These are phyloP conservation scores for Argyra leucocephala DNA, from an alignment of 2,888 invertebrate species.

Conservation along the genomic window DNA sequence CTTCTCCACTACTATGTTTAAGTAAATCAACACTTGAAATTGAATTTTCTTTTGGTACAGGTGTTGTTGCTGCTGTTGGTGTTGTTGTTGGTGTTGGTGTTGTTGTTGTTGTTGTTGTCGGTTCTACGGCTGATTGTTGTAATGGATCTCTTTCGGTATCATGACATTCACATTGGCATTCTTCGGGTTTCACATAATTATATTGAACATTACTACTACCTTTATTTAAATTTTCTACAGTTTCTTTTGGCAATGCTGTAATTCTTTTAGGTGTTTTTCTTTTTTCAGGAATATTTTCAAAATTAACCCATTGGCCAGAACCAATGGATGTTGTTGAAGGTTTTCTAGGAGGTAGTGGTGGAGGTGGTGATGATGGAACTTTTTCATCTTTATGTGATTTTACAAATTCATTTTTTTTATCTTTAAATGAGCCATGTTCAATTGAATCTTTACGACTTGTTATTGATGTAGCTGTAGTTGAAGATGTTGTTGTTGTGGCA, in stretches of 20 bases:
- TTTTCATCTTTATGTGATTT: slow-evolving; percentile 24
- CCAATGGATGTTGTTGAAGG: slow-evolving; percentile 25
- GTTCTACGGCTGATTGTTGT: slow-evolving; percentile 26
- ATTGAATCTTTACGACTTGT: slow-evolving; percentile 9
- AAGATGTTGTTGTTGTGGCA: slow-evolving; percentile 36
- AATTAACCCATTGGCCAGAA: slow-evolving; percentile 68
- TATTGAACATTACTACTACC: slow-evolving; percentile 47
- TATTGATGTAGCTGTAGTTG: slow-evolving; percentile 26
- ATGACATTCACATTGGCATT: slow-evolving; percentile 81
- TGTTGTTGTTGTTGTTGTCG: slow-evolving; percentile 21
- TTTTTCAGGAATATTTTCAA: slow-evolving; percentile 75
- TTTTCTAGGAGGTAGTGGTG: slow-evolving; percentile 39
- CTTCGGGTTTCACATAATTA: slow-evolving; percentile 77
- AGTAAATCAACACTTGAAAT: slow-evolving; percentile 36
- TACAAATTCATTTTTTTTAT: background rate
- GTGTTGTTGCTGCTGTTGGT: slow-evolving; percentile 23
- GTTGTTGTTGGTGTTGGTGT: too few species aligned
- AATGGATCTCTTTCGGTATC: slow-evolving; percentile 45
- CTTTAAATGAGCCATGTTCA: background rate
- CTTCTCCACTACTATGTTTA: slow-evolving; percentile 43
- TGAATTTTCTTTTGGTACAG: slow-evolving; percentile 29
- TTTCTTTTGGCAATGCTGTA: slow-evolving; percentile 61
- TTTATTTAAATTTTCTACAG: slow-evolving; percentile 25
- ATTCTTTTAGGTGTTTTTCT: slow-evolving; percentile 73
- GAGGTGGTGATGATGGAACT: slow-evolving; percentile 45